Base-by-base conservation (phyloP, 1,140 invertebrate species). In the Cotesia typhae region DNA sequence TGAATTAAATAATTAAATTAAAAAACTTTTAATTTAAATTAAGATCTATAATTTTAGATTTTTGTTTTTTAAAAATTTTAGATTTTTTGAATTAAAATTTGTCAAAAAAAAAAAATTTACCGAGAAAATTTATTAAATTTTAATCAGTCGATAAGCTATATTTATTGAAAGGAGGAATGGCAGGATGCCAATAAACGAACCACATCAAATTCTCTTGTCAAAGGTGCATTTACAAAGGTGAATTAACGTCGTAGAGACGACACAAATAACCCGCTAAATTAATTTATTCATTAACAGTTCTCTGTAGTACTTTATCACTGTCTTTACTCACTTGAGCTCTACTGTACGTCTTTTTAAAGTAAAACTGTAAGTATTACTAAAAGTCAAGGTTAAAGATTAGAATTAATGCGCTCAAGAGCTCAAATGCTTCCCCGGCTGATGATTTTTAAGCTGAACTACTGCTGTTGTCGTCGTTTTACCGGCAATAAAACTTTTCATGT, bases 401-500 rank as follows among this genome's bases (percentile, higher is more conserved):
- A 63, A 41, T 63, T 63, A 60, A 41, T 4, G 35, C 14, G 5
- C 5, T 38, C 12, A 3, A 14, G 20, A 6, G 35, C 6, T 59
- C 55, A 12, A 28, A 7, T 41, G 12, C 12, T 63, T 3, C 35
- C 14, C 14, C 7, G 37, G 37, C 38, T 41, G 64, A 47, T 41
- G 38, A 66, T 52, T 66, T 38, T 7, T 14, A 20, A 20, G 7
- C 37, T 52, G 7, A 63, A 66, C 38, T 66, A 66, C 47, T 52
- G n/a, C 47, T 52, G n/a, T 52, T 51, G 41, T 41, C 38, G 14
- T 17, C 38, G 64, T 41, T 66, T 28, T 14, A 66, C n/a, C 38
- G 10, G 64, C 38, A 51, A 66, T 66, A 66, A 66, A 66, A 47
- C 64, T 66, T 66, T 47, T 20, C 51, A n/a, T 37, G 60, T 12